These are phyloP conservation scores for Pachycephala philippinensis DNA, from an alignment of 2,113 vertebrate genomes.

Conservation along the genomic window DNA sequence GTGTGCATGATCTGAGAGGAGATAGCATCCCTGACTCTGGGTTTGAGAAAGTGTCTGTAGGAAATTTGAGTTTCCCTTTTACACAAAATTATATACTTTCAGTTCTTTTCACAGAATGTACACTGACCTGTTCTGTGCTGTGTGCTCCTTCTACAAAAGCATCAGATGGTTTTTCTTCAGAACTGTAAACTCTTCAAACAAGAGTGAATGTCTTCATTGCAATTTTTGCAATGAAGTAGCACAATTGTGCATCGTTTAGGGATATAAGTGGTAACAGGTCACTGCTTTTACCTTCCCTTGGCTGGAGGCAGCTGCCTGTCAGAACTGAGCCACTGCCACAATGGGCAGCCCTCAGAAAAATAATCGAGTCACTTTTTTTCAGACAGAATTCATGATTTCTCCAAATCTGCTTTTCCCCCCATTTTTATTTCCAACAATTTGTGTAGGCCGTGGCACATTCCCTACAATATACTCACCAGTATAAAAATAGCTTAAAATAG, in stretches of 20 bases:
- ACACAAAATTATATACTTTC: background rate
- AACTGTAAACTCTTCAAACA: background rate
- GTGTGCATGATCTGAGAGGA: background rate
- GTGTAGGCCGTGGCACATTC: background rate
- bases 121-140: background rate
- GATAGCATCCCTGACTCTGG: too few relatives aligned
- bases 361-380: background rate
- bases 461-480: background rate
- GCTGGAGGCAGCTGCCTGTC: background rate
- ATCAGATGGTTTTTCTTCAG: background rate
- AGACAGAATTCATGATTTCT: background rate
- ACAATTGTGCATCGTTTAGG: rapidly evolving
- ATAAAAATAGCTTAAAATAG: background rate
- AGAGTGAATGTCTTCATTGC: background rate
- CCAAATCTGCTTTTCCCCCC: background rate
- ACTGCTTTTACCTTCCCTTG: background rate
- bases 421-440: background rate
- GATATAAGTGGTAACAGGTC: background rate
- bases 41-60: background rate
- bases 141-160: background rate
- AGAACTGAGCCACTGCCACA: background rate
- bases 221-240: background rate
- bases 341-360: background rate
- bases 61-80: background rate
- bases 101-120: background rate